Base-by-base conservation (phyloP, 2,797 vertebrate species). In the Sebastolobus altivelis region DNA sequence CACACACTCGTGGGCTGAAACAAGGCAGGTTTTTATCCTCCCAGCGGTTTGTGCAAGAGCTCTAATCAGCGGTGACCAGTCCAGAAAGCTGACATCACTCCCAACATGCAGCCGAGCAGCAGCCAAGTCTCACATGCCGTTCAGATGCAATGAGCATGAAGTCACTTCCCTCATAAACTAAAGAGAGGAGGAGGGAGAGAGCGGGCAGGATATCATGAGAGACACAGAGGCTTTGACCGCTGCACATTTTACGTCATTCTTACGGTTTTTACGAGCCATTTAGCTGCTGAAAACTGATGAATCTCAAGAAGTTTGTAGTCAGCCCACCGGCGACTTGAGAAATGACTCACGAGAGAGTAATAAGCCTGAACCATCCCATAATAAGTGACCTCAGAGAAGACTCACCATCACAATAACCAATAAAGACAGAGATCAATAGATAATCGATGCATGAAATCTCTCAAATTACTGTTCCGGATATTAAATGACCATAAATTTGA, bases 161-260 rank as follows among this genome's bases (percentile, higher is more conserved):
- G 89, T 95, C 91, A 95, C 87, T 93, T 93, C 93, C 92, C 91
- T 85, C 82, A 90, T 94, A 94, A 94, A 93, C 79, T 11, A 33
- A 38, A 46, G 12, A 12, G 40, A 6, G 29, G 38, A 33, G 31
- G 27, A 3, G 43, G 16, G 27, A 25, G 60, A 52, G 25, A 25
- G 20, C 27, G 40, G 54, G 65, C 38, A n/a, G 74, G 25, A 46
- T 38, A 56, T 61, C 56, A 78, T 9, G 31, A 82, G 75, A 65
- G 62, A 12, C 33, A 69, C 56, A 31, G 25, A 16, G 56, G 66
- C 56, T 68, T 52, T 35, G 65, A 35, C 76, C 49, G 33, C 82
- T 78, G 81, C 75, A 67, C 55, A 5, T 86, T 81, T 79, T 52
- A 65, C 40, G 46, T 77, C 72, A 67, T 72, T 68, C 43, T 65